Evolutionary conservation across 2,113 vertebrate genomes (phyloP).

Genomic region (Oxygymnocypris stewartii): DNA sequence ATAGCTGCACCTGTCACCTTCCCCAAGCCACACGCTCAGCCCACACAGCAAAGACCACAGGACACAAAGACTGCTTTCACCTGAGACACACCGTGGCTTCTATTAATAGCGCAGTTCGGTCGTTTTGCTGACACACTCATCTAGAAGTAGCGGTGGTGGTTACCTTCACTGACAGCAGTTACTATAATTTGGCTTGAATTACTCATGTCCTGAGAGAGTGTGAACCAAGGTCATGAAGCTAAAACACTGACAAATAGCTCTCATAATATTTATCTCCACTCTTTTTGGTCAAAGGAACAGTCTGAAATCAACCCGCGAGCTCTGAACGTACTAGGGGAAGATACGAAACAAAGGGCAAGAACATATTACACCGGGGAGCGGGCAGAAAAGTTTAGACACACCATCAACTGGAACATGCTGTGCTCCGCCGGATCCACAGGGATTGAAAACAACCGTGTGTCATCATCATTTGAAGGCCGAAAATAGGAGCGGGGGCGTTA

Average conservation of each 20-base stretch:
- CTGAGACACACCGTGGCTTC: slow-evolving; percentile 24
- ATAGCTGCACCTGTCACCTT: slow-evolving; percentile 37
- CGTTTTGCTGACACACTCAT: slow-evolving; percentile 34
- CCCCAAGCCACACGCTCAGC: slow-evolving; percentile 9
- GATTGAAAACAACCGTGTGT: slow-evolving; percentile 51
- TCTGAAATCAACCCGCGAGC: slow-evolving; percentile 3
- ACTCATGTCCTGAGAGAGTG: slow-evolving; percentile 21
- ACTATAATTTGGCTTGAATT: slow-evolving; percentile 42
- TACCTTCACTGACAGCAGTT: slow-evolving; percentile 42
- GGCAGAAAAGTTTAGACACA: slow-evolving; percentile 31
- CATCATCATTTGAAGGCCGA: slow-evolving; percentile 64
- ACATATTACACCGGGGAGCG: slow-evolving; percentile 18
- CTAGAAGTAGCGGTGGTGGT: slow-evolving; percentile 40
- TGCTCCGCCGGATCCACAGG: slow-evolving; percentile 19
- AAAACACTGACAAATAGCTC: background rate
- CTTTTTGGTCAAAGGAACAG: background rate
- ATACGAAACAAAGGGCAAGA: slow-evolving; percentile 25
- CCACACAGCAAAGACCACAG: slow-evolving; percentile 34
- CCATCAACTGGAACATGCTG: slow-evolving; percentile 27
- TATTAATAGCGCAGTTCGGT: slow-evolving; percentile 33
- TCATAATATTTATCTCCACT: background rate
- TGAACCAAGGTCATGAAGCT: slow-evolving; percentile 32
- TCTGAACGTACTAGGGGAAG: slow-evolving; percentile 6
- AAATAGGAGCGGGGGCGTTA: slow-evolving; percentile 42
- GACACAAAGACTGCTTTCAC: slow-evolving; percentile 42